Evolutionary conservation across 2,797 vertebrate genomes (phyloP).

Genomic region (Orestias chungarensis): DNA sequence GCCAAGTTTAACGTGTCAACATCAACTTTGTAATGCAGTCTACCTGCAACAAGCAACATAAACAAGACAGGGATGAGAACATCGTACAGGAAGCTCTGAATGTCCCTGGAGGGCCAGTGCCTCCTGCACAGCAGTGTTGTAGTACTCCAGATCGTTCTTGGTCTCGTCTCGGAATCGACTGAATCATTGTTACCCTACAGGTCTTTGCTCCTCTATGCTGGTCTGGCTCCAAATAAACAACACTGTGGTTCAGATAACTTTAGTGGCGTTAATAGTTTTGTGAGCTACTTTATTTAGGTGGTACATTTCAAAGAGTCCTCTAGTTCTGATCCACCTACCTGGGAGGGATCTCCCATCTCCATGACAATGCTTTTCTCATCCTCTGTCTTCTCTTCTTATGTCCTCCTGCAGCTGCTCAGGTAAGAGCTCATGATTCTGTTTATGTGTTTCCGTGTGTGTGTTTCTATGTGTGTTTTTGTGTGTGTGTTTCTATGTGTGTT

Average conservation of each 20-base stretch:
- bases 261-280: not conserved
- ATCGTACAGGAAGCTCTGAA: too few species aligned
- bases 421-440: slow-evolving; percentile 32
- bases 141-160: too few species aligned
- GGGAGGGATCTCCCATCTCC: not conserved
- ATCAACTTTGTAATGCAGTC: too few species aligned
- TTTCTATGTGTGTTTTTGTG: not conserved
- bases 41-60: too few species aligned
- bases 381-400: slow-evolving; percentile 15
- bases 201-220: not conserved
- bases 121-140: too few species aligned
- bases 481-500: too few species aligned
- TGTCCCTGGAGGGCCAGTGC: too few species aligned
- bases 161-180: too few species aligned
- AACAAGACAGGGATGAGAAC: too few species aligned
- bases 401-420: slow-evolving; percentile 65
- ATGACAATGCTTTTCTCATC: not conserved
- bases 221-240: not conserved
- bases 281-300: not conserved
- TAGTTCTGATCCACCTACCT: not conserved
- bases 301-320: not conserved
- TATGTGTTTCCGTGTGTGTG: not conserved
- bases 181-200: too few species aligned
- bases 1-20: too few species aligned
- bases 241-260: not conserved